These are phyloP conservation scores for Mandrillus leucophaeus DNA, from an alignment of 2,113 vertebrate genomes.

Conservation along the genomic window DNA sequence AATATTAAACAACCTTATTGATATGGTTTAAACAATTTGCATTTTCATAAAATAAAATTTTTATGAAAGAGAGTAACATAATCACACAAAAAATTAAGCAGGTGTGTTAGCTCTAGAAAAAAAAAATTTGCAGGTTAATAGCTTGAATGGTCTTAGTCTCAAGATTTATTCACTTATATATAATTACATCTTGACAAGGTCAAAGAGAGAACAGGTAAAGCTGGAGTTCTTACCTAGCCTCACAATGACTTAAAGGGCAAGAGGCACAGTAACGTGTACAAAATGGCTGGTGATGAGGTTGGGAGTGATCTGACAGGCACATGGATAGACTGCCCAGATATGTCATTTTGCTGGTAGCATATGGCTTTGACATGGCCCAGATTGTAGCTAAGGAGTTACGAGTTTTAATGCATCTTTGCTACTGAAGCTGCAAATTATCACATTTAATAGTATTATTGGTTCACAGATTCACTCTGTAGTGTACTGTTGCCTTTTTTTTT, in stretches of 20 bases:
- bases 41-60: constrained; percentile 26
- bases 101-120: neutral
- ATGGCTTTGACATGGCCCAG: neutral
- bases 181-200: neutral
- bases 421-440: neutral
- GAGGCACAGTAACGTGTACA: neutral
- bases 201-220: neutral
- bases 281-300: neutral
- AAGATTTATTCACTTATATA: neutral
- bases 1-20: constrained; percentile 23
- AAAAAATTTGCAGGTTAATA: neutral
- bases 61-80: neutral
- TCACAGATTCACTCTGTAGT: neutral
- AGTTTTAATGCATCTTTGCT: neutral
- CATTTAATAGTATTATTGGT: neutral
- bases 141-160: neutral
- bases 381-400: neutral
- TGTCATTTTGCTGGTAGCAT: neutral
- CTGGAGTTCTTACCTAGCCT: neutral
- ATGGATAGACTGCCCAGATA: neutral
- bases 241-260: neutral
- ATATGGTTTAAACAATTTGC: neutral
- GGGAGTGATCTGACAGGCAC: neutral
- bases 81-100: neutral
- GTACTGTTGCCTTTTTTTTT: rapidly evolving